phyloP scores from a whole-genome alignment of 2,888 invertebrate genomes.

The Drosophila meridiana region DNA sequence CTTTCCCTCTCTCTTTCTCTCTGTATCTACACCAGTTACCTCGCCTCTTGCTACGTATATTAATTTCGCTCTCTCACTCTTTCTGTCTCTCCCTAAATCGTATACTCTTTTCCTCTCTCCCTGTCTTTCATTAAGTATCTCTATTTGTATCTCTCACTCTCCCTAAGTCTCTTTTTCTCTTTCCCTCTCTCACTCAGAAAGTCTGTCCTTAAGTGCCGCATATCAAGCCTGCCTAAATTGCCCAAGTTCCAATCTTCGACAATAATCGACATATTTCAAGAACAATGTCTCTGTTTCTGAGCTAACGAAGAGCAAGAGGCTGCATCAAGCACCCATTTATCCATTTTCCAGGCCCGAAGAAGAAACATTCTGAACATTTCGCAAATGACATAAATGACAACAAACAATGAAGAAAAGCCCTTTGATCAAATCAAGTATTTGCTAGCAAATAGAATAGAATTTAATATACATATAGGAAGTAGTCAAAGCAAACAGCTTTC shows the following conservation, averaged over 20 bases:
- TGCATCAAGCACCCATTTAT: neutral
- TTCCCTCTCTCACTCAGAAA: neutral
- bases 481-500: slow-evolving; percentile 29
- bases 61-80: neutral
- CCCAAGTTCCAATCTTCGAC: neutral
- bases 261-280: neutral
- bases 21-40: neutral
- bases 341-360: no score
- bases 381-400: slow-evolving; percentile 4
- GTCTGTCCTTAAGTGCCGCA: neutral
- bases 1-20: neutral
- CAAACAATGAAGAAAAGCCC: neutral
- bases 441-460: neutral
- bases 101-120: neutral
- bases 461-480: slow-evolving; percentile 1
- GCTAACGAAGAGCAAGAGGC: neutral
- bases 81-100: neutral
- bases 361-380: neutral
- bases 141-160: neutral
- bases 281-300: neutral
- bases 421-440: slow-evolving; percentile 6
- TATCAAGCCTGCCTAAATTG: neutral
- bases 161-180: neutral
- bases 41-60: neutral
- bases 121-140: neutral